These are phyloP conservation scores for Melitaea cinxia DNA, from an alignment of 1,140 invertebrate species.

Conservation along the genomic window DNA sequence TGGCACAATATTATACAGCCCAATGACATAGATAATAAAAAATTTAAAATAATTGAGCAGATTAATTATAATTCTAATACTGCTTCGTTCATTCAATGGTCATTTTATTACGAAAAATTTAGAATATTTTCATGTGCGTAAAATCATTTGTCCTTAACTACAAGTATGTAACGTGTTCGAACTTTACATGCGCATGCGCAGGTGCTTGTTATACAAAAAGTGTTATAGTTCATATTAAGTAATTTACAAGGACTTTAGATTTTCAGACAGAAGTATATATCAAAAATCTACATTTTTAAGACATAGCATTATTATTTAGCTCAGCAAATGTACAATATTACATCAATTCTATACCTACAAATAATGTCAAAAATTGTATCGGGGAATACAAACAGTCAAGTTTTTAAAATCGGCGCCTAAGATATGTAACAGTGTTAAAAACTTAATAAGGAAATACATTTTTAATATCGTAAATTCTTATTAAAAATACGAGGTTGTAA, in stretches of 20 bases:
- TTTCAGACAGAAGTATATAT: background rate
- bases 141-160: background rate
- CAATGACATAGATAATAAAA: background rate
- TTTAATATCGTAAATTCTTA: too few species aligned
- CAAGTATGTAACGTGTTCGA: background rate
- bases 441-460: too few species aligned
- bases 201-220: background rate
- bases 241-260: background rate
- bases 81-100: background rate
- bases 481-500: too few species aligned
- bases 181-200: background rate
- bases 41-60: background rate
- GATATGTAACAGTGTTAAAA: too few species aligned
- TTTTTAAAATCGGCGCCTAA: too few species aligned
- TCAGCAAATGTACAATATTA: too few species aligned
- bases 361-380: too few species aligned
- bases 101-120: background rate
- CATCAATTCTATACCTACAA: too few species aligned
- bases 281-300: background rate
- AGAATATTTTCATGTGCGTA: background rate
- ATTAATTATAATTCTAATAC: background rate
- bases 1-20: background rate
- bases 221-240: background rate
- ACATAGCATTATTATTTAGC: too few species aligned
- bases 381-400: too few species aligned